These are phyloP conservation scores for Bombus vancouverensis DNA, from an alignment of 1,140 invertebrate genomes.

Conservation along the genomic window DNA sequence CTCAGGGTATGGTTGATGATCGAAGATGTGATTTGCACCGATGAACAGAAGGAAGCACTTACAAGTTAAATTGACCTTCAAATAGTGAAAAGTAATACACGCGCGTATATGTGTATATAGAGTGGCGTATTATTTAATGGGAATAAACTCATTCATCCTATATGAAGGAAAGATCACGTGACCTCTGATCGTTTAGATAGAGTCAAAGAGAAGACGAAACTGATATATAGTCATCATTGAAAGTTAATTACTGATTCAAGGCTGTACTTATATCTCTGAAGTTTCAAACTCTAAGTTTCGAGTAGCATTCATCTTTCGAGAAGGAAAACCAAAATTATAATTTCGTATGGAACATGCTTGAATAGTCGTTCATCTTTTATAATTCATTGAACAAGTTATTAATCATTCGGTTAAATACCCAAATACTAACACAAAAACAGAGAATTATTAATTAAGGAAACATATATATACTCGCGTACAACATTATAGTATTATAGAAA, in stretches of 20 bases:
- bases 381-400: neutral
- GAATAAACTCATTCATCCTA: slow-evolving; percentile 71
- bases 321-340: slow-evolving; percentile 9
- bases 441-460: too few species aligned
- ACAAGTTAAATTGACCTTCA: slow-evolving; percentile 63
- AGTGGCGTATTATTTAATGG: slow-evolving; percentile 66
- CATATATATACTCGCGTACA: too few species aligned
- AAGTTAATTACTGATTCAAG: slow-evolving; percentile 69
- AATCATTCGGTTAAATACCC: neutral
- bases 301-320: slow-evolving; percentile 22
- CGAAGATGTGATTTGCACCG: slow-evolving; percentile 54
- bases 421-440: too few species aligned
- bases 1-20: slow-evolving; percentile 36
- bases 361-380: neutral
- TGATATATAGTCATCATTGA: slow-evolving; percentile 66
- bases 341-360: neutral
- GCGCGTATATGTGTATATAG: neutral
- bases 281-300: slow-evolving; percentile 34
- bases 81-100: slow-evolving; percentile 48
- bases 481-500: too few species aligned
- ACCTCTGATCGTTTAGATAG: slow-evolving; percentile 59
- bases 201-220: neutral
- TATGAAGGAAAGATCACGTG: slow-evolving; percentile 68
- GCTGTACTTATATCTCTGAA: slow-evolving; percentile 55
- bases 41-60: slow-evolving; percentile 47